Conservation (phyloP, 1,140 invertebrate species). For the Brachionus sp. region DNA sequence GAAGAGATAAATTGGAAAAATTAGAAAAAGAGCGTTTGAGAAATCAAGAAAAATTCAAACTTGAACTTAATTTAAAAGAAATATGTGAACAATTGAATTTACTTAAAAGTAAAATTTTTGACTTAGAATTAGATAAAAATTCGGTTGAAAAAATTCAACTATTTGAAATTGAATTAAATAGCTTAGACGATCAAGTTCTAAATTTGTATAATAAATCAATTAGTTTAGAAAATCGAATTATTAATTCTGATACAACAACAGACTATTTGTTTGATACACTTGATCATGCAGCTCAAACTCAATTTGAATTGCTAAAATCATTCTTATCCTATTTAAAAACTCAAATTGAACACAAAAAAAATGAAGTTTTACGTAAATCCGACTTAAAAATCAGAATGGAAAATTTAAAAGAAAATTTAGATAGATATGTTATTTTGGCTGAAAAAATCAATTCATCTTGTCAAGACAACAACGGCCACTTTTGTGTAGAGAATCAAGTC, state of each 20-base stretch:
- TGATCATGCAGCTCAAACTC: constrained; percentile 11
- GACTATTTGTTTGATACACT: constrained; percentile 23
- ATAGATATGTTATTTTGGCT: background rate
- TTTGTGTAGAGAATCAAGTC: background rate
- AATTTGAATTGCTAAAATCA: constrained; percentile 7
- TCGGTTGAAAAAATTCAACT: background rate
- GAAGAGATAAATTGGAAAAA: constrained; percentile 5
- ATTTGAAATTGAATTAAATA: background rate
- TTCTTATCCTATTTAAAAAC: constrained; percentile 2
- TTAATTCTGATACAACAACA: background rate
- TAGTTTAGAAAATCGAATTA: background rate
- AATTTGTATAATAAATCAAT: constrained; percentile 21
- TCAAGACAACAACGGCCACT: background rate
- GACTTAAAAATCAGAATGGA: background rate
- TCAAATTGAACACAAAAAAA: constrained; percentile 17
- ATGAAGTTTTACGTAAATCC: background rate
- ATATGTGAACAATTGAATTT: constrained; percentile 17
- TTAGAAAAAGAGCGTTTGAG: background rate
- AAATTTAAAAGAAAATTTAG: background rate
- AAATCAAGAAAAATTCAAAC: constrained; percentile 20
- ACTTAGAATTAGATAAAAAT: background rate
- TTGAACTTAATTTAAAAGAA: constrained; percentile 24
- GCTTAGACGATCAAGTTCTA: background rate
- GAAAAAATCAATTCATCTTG: background rate
- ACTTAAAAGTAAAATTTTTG: background rate